Conservation (phyloP, 2,113 vertebrate genomes). For the Scatophagus argus region DNA sequence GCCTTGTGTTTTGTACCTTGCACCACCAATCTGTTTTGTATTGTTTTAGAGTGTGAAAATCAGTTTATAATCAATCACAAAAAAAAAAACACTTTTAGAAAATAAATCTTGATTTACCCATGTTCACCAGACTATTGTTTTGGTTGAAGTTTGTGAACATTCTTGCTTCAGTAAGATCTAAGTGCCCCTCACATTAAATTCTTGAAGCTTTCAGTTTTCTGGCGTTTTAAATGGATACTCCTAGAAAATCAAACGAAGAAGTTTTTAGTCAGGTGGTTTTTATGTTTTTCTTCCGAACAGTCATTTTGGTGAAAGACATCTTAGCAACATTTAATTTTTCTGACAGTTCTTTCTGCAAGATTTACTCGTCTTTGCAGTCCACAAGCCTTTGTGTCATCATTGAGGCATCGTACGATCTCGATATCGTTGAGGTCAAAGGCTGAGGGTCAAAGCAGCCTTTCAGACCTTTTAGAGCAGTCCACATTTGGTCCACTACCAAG, state of each 20-base stretch:
- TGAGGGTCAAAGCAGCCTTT: constrained; percentile 54
- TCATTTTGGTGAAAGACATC: neutral
- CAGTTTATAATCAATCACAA: constrained; percentile 4
- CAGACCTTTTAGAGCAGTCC: constrained; percentile 37
- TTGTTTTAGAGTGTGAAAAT: constrained; percentile 5
- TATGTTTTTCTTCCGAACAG: neutral
- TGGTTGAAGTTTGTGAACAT: neutral
- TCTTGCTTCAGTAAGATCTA: neutral
- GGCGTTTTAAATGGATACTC: neutral
- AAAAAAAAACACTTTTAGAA: neutral
- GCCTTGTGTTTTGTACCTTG: neutral
- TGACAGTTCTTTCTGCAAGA: constrained; percentile 16
- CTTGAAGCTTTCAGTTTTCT: neutral
- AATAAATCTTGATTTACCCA: neutral
- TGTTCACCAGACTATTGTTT: neutral
- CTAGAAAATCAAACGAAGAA: neutral
- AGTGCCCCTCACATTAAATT: neutral
- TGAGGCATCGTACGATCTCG: constrained; percentile 15
- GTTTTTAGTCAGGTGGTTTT: neutral
- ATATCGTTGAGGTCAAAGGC: constrained; percentile 51
- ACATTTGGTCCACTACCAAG: constrained; percentile 26
- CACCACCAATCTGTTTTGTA: constrained; percentile 11
- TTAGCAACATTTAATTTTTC: neutral
- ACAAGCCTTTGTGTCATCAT: constrained; percentile 32
- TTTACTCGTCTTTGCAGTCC: constrained; percentile 16